Evolutionary conservation across 92 coral and sea anemone genomes (phyloP), one percentile per base, ranked within the genome.

Genomic region (Actinostola sp.): DNA sequence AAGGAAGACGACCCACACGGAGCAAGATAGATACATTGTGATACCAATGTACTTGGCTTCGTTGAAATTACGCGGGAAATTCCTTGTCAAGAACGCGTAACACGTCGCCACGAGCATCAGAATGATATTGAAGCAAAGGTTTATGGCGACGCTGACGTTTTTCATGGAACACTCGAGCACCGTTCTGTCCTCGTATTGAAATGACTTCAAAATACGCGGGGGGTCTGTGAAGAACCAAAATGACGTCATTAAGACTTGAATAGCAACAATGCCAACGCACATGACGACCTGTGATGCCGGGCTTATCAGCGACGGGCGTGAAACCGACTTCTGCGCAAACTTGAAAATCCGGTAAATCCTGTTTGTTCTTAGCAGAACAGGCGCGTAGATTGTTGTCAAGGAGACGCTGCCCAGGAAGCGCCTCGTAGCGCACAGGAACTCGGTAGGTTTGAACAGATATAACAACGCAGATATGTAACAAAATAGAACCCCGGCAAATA

Each of bases 1-100:
- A 34, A 89, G 65, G 43, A 84, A 84, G 38, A 84, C 36, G 3
- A 79, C 75, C 88, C 87, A 92, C 15, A 88, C 93, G 17, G 89
- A 68, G 25, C 97, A 88, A 27, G 86, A 79, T 5, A 83, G 29
- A 39, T 88, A 92, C 88, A 89, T 71, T 4, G 90, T 84, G 20
- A 92, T 62, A 15, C 93, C 97, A 48, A 92, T 92, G 76, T 81
- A 89, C 81, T 88, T 89, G 61, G 97, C 89, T 66, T 91, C 97
- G 91, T 91, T 91, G 82, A 91, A 91, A 76, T 91, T 91, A 19
- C 92, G 84, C 33, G 97, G 93, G 45, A 81, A 89, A 29, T 71
- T 77, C 62, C 97, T 81, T 10, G 93, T 92, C 71, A 82, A 68
- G 39, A 89, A 88, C 26, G 97, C 97, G 55, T 84, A 66, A 8